phyloP scores from a whole-genome alignment of 2,888 invertebrate genomes.

The Allophyes oxyacanthae region DNA sequence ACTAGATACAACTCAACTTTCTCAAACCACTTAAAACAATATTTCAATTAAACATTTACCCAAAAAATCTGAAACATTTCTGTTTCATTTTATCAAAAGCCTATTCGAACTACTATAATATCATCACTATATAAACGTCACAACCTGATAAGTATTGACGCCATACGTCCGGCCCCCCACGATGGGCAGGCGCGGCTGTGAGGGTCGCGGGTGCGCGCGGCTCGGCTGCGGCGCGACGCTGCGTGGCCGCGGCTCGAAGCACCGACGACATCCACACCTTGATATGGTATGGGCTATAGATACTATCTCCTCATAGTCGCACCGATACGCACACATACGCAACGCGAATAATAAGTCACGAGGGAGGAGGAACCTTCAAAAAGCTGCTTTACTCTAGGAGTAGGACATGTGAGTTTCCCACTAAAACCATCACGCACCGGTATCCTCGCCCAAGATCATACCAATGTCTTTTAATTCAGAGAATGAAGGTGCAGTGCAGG shows the following conservation, averaged over 20 bases:
- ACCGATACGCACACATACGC: neutral
- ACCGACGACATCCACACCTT: slow-evolving; percentile 78
- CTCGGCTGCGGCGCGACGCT: slow-evolving; percentile 64
- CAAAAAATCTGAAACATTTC: too few relatives aligned
- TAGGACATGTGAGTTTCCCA: too few relatives aligned
- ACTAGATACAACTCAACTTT: neutral
- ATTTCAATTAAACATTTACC: too few relatives aligned
- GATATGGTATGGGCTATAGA: slow-evolving; percentile 2
- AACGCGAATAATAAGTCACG: neutral
- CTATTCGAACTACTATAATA: too few relatives aligned
- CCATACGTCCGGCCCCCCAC: slow-evolving; percentile 66
- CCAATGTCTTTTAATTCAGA: too few relatives aligned
- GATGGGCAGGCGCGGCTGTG: slow-evolving; percentile 54
- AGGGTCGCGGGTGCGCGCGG: slow-evolving; percentile 49
- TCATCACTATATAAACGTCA: neutral
- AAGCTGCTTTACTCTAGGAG: too few relatives aligned
- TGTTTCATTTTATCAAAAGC: too few relatives aligned
- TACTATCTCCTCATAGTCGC: neutral
- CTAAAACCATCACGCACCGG: too few relatives aligned
- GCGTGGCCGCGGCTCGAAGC: slow-evolving; percentile 76
- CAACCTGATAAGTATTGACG: slow-evolving; percentile 71
- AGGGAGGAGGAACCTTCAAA: too few relatives aligned
- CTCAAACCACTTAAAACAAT: too few relatives aligned
- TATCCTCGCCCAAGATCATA: too few relatives aligned
- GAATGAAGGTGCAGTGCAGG: too few relatives aligned